Percentiles rank a stretch among this genome's conserved stretches.
Conservation (phyloP, 2,888 invertebrate species). For the Harmothoe impar region DNA sequence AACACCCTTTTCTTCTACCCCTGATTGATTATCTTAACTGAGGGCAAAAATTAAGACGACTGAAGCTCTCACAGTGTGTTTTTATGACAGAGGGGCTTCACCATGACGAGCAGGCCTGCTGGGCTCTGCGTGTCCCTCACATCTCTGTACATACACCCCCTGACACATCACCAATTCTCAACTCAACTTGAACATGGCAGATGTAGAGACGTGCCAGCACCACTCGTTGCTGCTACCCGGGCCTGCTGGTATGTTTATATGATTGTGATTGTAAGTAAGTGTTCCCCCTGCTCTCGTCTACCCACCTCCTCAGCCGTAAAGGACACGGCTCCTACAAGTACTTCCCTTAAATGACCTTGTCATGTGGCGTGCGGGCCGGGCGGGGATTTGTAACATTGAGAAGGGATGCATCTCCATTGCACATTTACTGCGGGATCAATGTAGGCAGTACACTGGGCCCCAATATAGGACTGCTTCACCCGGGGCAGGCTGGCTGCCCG, state of each 20-base stretch:
- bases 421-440: slow-evolving; percentile 59
- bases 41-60: too few species aligned
- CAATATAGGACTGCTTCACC: background rate
- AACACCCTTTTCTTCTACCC: too few species aligned
- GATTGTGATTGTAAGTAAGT: background rate
- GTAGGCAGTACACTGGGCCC: slow-evolving; percentile 21
- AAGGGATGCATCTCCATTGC: slow-evolving; percentile 27
- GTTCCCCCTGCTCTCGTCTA: background rate
- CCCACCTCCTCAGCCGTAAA: background rate
- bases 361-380: background rate
- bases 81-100: too few species aligned
- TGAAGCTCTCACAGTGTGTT: too few species aligned
- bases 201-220: too few species aligned
- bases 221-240: too few species aligned
- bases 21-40: too few species aligned
- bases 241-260: background rate
- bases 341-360: slow-evolving; percentile 44
- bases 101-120: too few species aligned
- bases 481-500: background rate
- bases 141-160: too few species aligned
- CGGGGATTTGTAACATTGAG: slow-evolving; percentile 11
- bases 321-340: background rate
- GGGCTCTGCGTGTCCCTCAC: too few species aligned
- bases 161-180: too few species aligned
- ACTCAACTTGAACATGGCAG: too few species aligned